A percentile compares a stretch with the other conserved stretches of the same genome.
phyloP scores from a whole-genome alignment of 2,888 invertebrate genomes.

The Sylvicola cinctus region DNA sequence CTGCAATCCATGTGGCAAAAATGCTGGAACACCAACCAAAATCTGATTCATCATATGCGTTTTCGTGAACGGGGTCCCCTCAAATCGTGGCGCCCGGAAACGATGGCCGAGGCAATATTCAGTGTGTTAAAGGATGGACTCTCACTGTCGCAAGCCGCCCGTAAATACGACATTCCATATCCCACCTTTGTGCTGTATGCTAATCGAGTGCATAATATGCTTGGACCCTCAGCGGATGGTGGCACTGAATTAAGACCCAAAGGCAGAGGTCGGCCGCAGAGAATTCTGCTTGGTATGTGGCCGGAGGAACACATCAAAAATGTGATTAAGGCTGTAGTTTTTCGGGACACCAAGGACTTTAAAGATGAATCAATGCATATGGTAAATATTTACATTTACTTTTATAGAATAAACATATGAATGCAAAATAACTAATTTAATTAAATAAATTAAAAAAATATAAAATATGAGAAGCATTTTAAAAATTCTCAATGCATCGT shows the following conservation, averaged over 20 bases:
- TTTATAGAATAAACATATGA: no score
- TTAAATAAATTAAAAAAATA: no score
- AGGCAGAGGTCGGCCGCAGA: conserved; percentile 75
- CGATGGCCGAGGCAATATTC: conserved; percentile 88
- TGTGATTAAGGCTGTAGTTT: conserved; percentile 79
- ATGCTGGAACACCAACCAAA: conserved; percentile 87
- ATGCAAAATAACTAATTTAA: no score
- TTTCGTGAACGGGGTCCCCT: conserved; percentile 82
- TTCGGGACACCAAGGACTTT: conserved; percentile 66
- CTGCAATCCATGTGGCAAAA: conserved; percentile 91
- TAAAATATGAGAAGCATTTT: no score
- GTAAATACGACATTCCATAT: conserved; percentile 88
- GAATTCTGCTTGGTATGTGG: conserved; percentile 80
- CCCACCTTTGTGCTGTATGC: conserved; percentile 86
- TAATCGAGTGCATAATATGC: conserved; percentile 82
- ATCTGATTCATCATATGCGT: conserved; percentile 71
- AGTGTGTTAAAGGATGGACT: conserved; percentile 79
- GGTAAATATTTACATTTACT: conserved; percentile 25
- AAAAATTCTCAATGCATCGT: no score
- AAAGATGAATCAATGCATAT: conserved; percentile 46
- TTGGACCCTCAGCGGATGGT: conserved; percentile 79
- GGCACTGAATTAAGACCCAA: conserved; percentile 81
- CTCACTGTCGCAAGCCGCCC: conserved; percentile 72
- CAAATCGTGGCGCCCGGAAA: conserved; percentile 85
- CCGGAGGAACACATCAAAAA: conserved; percentile 86